phyloP scores from a whole-genome alignment of 2,888 invertebrate species.

The Chromoteleia sp. region DNA sequence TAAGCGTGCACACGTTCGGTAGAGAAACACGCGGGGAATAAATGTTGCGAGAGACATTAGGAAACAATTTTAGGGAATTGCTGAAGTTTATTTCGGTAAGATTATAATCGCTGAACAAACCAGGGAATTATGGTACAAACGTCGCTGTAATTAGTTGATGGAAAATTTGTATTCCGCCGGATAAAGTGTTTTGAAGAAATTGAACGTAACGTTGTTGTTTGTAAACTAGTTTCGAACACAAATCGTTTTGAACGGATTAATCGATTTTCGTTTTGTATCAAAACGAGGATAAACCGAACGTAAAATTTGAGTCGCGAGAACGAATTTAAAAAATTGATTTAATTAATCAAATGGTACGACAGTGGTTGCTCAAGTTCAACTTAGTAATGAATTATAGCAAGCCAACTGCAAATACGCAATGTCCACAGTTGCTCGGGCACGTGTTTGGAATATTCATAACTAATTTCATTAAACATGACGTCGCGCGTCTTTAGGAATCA shows the following conservation, averaged over 20 bases:
- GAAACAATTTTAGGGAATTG: slow-evolving; percentile 53
- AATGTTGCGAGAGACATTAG: slow-evolving; percentile 38
- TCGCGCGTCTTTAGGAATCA: slow-evolving; percentile 47
- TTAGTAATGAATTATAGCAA: slow-evolving; percentile 22
- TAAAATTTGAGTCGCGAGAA: not conserved
- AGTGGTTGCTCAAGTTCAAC: not conserved
- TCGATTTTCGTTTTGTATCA: no score
- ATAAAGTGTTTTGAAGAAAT: slow-evolving; percentile 5
- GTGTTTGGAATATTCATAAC: slow-evolving; percentile 59
- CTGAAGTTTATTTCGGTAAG: slow-evolving; percentile 36
- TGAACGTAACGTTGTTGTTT: not conserved
- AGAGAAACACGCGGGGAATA: slow-evolving; percentile 28
- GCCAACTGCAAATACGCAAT: slow-evolving; percentile 24
- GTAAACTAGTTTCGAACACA: not conserved
- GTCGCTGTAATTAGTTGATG: slow-evolving; percentile 28
- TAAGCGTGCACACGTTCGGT: slow-evolving; percentile 26
- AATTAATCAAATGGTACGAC: slow-evolving; percentile 20
- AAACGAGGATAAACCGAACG: no score
- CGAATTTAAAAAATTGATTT: slow-evolving; percentile 8
- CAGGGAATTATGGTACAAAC: slow-evolving; percentile 18
- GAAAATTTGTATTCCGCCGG: not conserved
- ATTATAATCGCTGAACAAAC: slow-evolving; percentile 35
- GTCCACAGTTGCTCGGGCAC: slow-evolving; percentile 40
- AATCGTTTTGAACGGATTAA: no score
- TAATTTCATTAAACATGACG: slow-evolving; percentile 59